Evolutionary conservation across 2,888 invertebrate species (phyloP).

Genomic region (Drosophila peninsularis): DNA sequence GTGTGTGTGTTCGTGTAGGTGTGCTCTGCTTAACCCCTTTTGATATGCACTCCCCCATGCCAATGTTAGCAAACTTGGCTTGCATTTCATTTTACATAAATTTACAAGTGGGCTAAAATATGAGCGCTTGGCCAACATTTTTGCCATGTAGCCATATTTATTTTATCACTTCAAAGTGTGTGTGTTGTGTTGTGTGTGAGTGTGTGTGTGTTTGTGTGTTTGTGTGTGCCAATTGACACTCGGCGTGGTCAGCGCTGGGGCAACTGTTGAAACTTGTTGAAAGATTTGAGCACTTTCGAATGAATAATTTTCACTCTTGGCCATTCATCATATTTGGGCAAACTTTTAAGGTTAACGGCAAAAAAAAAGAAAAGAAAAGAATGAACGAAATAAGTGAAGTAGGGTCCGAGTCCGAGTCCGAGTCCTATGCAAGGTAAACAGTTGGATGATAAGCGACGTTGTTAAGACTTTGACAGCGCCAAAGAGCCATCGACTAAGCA

Average conservation of each 20-base stretch:
- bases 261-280: conserved; percentile 39
- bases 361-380: neutral
- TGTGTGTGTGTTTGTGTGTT: conserved; percentile 7
- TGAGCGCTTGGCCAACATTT: conserved; percentile 50
- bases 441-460: conserved; percentile 3
- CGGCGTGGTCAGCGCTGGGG: conserved; percentile 19
- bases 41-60: neutral
- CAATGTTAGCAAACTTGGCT: conserved; percentile 31
- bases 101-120: conserved; percentile 44
- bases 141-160: conserved; percentile 54
- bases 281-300: conserved; percentile 45
- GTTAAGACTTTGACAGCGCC: neutral
- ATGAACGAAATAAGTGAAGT: neutral
- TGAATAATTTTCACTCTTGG: conserved; percentile 45
- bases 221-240: conserved; percentile 46
- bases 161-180: conserved; percentile 40
- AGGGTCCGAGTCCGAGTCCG: too few species aligned
- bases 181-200: conserved; percentile 14
- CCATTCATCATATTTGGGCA: conserved; percentile 25
- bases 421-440: neutral
- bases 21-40: conserved; percentile 5
- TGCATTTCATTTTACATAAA: conserved; percentile 59
- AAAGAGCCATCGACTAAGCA: neutral
- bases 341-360: conserved; percentile 15
- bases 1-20: conserved; percentile 5